A percentile compares a stretch with the other conserved stretches of the same genome.
Conservation (phyloP, 2,888 invertebrate genomes). For the Chesias legatella region DNA sequence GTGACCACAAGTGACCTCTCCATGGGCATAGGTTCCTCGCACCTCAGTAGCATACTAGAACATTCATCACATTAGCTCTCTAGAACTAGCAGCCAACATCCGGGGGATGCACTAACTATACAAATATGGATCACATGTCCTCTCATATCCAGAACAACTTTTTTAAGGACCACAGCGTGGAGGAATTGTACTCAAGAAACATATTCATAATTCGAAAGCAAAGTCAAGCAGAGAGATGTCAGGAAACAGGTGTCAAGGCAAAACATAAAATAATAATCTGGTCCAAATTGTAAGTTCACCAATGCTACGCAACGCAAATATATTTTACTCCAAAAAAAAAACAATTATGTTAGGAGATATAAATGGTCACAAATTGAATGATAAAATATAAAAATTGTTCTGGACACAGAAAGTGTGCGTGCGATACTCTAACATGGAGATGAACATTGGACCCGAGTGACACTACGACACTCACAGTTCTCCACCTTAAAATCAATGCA, state of each 20-base stretch:
- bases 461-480: conserved; percentile 80
- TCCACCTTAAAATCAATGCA: conserved; percentile 82
- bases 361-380: conserved; percentile 7
- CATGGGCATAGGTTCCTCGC: conserved; percentile 54
- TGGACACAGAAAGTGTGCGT: conserved; percentile 58
- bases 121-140: conserved; percentile 46
- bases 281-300: conserved; percentile 7
- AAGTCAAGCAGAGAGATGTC: conserved; percentile 25
- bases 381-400: conserved; percentile 45
- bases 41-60: conserved; percentile 54
- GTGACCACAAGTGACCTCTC: conserved; percentile 44
- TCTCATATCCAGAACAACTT: conserved; percentile 74
- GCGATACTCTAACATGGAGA: conserved; percentile 73
- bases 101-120: conserved; percentile 69
- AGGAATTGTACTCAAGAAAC: conserved; percentile 47
- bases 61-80: conserved; percentile 58
- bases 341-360: too few relatives aligned
- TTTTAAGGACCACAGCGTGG: conserved; percentile 44
- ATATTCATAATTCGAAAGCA: conserved; percentile 17
- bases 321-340: too few relatives aligned
- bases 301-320: too few relatives aligned
- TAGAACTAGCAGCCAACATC: conserved; percentile 60
- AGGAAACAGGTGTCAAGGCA: conserved; percentile 11
- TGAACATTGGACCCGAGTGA: conserved; percentile 69
- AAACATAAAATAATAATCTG: conserved; percentile 8